Base-by-base conservation (phyloP, 2,888 invertebrate genomes). In the Microctonus hyperodae region DNA sequence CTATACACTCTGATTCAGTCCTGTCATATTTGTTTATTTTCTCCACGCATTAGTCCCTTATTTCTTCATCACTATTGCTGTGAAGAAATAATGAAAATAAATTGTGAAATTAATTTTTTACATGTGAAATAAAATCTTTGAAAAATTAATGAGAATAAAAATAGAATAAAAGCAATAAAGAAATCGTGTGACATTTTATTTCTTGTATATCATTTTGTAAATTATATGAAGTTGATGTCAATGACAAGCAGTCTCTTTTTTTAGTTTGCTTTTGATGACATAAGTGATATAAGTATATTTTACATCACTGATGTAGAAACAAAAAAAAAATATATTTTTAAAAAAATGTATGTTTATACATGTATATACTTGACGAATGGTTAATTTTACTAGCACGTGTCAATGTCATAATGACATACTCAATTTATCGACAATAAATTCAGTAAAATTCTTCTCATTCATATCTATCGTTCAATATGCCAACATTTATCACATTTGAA, bases 371-470 rank as follows among this genome's bases (percentile, higher is more conserved):
- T 28, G 7, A 28, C 7, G 28, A 5, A 44, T 44, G 2, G 16
- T 5, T 44, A 44, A 44, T 44, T 44, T 16, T 44, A 44, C 40
- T n/a, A 4, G 7, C 40, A 44, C 40, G 16, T 44, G 16, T 44
- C 40, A 44, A 44, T 44, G 40, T 7, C 1, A 44, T 16, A 44
- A 44, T 44, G 16, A 16, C 20, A 44, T n/a, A 44, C 7, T 16
- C 20, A 13, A 57, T 50, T 51, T 56, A n/a, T 53, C 40, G 28
- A 35, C 57, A 58, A 23, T 48, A 16, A 56, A 35, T 57, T 31
- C 1, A 16, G n/a, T 44, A 44, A 44, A 44, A 44, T 44, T 44
- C 20, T 16, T n/a, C 20, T 44, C 44, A 44, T 20, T 44, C 5
- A 44, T 44, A 44, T 44, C 20, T 16, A 44, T 44, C 16, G 16